Evolutionary conservation across 2,888 invertebrate genomes (phyloP).

Genomic region (Microctonus brassicae): DNA sequence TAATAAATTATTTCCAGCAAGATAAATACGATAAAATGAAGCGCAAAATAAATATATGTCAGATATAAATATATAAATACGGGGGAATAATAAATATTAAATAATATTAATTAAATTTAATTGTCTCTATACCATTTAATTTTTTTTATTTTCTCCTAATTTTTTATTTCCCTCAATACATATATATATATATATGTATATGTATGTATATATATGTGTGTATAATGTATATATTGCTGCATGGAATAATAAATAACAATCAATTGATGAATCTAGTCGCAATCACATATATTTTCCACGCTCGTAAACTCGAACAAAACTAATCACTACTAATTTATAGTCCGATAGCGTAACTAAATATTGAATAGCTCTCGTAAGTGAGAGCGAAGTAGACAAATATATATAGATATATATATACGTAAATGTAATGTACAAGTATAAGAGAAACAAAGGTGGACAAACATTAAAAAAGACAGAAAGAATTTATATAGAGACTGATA

Average conservation of each 20-base stretch:
- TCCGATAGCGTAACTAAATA: neutral
- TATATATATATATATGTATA: too few relatives aligned
- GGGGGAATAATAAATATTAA: neutral
- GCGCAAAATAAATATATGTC: neutral
- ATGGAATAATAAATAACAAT: neutral
- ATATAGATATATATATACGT: neutral
- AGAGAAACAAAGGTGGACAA: neutral
- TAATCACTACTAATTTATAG: constrained; percentile 1
- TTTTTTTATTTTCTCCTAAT: too few relatives aligned
- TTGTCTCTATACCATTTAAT: too few relatives aligned
- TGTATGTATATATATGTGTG: too few relatives aligned
- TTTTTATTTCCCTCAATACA: too few relatives aligned
- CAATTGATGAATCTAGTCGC: neutral
- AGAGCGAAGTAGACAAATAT: neutral
- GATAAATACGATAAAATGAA: neutral
- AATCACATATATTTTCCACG: neutral
- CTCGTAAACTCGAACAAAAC: neutral
- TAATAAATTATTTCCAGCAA: neutral
- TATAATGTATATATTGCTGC: neutral
- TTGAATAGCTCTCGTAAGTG: neutral
- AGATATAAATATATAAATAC: neutral
- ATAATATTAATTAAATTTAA: neutral
- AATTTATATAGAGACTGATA: neutral
- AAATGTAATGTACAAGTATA: neutral
- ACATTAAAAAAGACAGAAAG: constrained; percentile 1